Base-by-base conservation (phyloP, 2,888 invertebrate species). In the Hirtodrosophila trivittata region DNA sequence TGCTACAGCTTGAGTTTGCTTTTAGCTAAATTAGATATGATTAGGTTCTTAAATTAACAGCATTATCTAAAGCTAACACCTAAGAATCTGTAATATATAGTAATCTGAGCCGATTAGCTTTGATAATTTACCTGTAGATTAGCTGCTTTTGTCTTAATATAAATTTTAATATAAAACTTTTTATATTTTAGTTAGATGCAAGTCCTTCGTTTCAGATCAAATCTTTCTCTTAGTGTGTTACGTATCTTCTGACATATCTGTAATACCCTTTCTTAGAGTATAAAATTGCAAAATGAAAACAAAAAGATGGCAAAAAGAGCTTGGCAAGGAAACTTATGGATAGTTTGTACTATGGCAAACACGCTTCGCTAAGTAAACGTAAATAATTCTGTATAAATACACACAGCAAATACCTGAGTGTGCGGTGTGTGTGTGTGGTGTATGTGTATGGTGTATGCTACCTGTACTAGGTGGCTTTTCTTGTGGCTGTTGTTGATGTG, bases 361-460 rank as follows among this genome's bases (percentile, higher is more conserved):
- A 69, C 47, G 38, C 49, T 58, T 54, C 42, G 63, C 56, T 55
- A 60, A 81, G 66, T 62, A 76, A 84, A 76, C 55, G 56, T 73
- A 84, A 65, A 78, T 70, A 58, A 67, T 77, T 77, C 77, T 60
- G 47, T 73, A 37, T 60, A 85, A 75, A 73, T 59, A 58, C 52
- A 52, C 49, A 52, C 32, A 57, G 9, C 21, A 45, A 28, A 47
- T 26, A 43, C 16, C 33, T 13, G 38, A 26, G 21, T 37, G 13
- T 46, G 12, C 37, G 37, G n/a, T 47, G 10, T 32, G 16, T 10
- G 13, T 26, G 26, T 45, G 7, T 32, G 10, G 47, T 42, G 30
- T 16, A 7, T 33, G 1, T 38, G n/a, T n/a, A n/a, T n/a, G n/a
- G n/a, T n/a, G n/a, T n/a, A n/a, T n/a, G n/a, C n/a, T n/a, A n/a